phyloP scores from a whole-genome alignment of 2,888 invertebrate species.

The Ariolimax columbianus region DNA sequence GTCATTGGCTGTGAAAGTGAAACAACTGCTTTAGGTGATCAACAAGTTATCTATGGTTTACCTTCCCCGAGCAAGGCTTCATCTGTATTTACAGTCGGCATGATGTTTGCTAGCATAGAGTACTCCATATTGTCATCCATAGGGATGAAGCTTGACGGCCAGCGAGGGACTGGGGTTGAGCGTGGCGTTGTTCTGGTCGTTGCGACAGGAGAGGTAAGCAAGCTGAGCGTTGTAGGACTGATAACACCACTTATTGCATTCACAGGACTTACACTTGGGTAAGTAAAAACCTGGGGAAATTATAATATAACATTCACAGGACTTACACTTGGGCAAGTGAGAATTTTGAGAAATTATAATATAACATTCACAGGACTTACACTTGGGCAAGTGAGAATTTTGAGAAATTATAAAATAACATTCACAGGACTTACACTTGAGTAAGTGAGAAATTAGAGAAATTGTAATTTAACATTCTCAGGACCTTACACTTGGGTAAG shows the following conservation, averaged over 20 bases:
- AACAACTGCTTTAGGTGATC: no score
- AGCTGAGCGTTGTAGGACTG: conserved; percentile 91
- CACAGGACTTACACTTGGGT: conserved; percentile 90
- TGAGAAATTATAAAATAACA: conserved; percentile 85
- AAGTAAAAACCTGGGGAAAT: conserved; percentile 93
- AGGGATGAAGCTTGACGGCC: conserved; percentile 92
- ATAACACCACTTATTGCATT: conserved; percentile 90
- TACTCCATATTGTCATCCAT: conserved; percentile 92
- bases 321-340: conserved; percentile 92
- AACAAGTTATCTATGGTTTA: no score
- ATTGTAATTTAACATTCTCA: no score
- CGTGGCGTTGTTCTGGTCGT: conserved; percentile 86
- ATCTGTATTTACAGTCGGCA: conserved; percentile 81
- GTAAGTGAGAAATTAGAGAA: conserved; percentile 93
- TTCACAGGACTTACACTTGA: conserved; percentile 90
- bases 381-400: conserved; percentile 95
- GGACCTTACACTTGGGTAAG: conserved; percentile 92
- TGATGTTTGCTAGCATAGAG: conserved; percentile 87
- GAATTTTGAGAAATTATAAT: conserved; percentile 90
- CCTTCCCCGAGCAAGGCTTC: conserved; percentile 84
- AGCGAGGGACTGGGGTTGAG: conserved; percentile 83
- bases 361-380: conserved; percentile 90
- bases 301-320: conserved; percentile 89
- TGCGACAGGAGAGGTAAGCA: conserved; percentile 86
- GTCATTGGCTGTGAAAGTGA: no score